Evolutionary conservation across 1,140 invertebrate species (phyloP), one percentile per base, ranked within the genome.

Genomic region (Drosophila ironensis): DNA sequence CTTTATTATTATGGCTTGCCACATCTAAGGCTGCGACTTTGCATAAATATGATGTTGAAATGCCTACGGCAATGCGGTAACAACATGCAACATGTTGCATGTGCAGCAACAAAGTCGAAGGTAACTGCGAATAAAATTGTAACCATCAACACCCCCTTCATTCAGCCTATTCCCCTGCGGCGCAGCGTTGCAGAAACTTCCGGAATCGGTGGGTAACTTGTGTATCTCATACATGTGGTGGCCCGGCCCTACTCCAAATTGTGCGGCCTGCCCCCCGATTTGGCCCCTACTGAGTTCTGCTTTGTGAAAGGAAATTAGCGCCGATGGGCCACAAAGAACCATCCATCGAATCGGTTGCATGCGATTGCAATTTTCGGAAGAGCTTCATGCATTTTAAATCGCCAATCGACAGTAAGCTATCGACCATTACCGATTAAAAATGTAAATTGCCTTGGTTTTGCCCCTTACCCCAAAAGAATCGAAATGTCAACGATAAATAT

Each of bases 61-160:
- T 63, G 60, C 41, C 59, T 48, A 38, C 24, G 59, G 42, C 60
- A 63, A 64, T 64, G 57, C 57, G 60, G 60, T 40, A 38, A 48
- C 44, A 64, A 57, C 84, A 87, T 87, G 82, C 82, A 87, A 87
- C 82, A 81, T 87, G 82, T 87, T 87, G 77, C 82, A 87, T 87
- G 82, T 73, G 53, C 60, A 53, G 50, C 61, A 76, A 61, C 53
- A 74, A 61, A 74, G 66, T 72, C 57, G 50, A 61, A 69, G 71
- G 53, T 76, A 63, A 27, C 47, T 59, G 61, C 57, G 35, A 47
- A 27, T 69, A 30, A 27, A 54, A 46, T 41, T 64, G 57, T 25
- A n/a, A n/a, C n/a, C n/a, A 38, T 33, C 42, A 7, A 30, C 28
- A 30, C 24, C 56, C 35, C 19, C 7, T 24, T 11, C 19, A n/a